Percentiles rank a stretch among this genome's conserved stretches.
Conservation (phyloP, 2,888 invertebrate genomes). For the Lordiphosa fenestrarum region DNA sequence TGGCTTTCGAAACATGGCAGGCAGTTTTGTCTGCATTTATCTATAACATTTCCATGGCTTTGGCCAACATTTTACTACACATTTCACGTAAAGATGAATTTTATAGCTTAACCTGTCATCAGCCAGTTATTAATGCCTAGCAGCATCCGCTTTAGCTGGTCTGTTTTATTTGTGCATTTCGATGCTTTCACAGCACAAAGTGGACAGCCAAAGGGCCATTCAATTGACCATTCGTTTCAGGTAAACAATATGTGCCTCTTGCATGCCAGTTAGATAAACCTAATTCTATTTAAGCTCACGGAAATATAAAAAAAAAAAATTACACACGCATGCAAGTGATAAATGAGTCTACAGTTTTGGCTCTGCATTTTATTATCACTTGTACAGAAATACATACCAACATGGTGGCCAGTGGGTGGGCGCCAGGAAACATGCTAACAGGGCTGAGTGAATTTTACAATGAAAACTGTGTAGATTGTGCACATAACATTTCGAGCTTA, state of each 20-base stretch:
- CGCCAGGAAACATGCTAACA: too few species aligned
- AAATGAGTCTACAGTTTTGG: slow-evolving; percentile 43
- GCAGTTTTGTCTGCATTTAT: too few species aligned
- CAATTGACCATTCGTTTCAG: slow-evolving; percentile 20
- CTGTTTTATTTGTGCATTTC: too few species aligned
- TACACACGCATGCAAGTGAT: slow-evolving; percentile 37
- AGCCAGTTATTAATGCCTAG: too few species aligned
- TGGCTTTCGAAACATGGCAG: too few species aligned
- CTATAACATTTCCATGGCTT: too few species aligned
- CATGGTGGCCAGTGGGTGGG: too few species aligned
- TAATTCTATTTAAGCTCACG: slow-evolving; percentile 7
- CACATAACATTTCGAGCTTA: slow-evolving; percentile 40
- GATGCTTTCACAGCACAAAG: background rate
- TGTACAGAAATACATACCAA: slow-evolving; percentile 22
- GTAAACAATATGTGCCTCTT: background rate
- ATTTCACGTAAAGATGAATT: too few species aligned
- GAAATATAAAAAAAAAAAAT: slow-evolving; percentile 26
- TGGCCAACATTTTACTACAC: too few species aligned
- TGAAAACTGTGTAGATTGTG: slow-evolving; percentile 46
- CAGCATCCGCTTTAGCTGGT: too few species aligned
- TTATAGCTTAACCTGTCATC: too few species aligned
- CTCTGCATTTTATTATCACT: slow-evolving; percentile 63
- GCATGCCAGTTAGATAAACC: slow-evolving; percentile 14
- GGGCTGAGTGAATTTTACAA: slow-evolving; percentile 26
- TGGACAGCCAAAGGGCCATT: slow-evolving; percentile 25